Conservation (phyloP, 2,797 vertebrate species). For the Enoplosus armatus region DNA sequence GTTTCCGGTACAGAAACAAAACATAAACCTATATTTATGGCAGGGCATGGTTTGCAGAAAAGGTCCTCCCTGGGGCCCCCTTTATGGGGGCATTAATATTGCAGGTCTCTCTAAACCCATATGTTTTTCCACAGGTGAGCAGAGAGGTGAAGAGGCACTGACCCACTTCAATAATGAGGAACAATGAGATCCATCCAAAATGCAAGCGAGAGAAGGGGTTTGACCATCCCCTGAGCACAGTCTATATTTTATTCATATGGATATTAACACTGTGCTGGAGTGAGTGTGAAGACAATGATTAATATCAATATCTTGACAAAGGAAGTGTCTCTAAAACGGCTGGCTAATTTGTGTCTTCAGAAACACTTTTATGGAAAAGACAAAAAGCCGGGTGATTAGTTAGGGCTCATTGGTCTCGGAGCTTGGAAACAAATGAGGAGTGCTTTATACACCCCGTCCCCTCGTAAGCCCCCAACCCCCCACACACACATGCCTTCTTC, state of each 20-base stretch:
- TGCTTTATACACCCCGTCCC: slow-evolving; percentile 38
- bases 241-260: slow-evolving; percentile 79
- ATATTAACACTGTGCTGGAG: slow-evolving; percentile 65
- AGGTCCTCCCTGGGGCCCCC: slow-evolving; percentile 13
- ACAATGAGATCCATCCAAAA: slow-evolving; percentile 59
- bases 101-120: slow-evolving; percentile 51
- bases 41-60: slow-evolving; percentile 27
- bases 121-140: slow-evolving; percentile 67
- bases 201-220: slow-evolving; percentile 25
- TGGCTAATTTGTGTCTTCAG: slow-evolving; percentile 63
- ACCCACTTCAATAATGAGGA: slow-evolving; percentile 75
- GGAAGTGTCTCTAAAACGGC: slow-evolving; percentile 63
- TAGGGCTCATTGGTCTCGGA: slow-evolving; percentile 68
- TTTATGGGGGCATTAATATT: slow-evolving; percentile 70
- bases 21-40: slow-evolving; percentile 33
- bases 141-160: slow-evolving; percentile 69
- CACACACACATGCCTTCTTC: slow-evolving; percentile 29
- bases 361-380: slow-evolving; percentile 68
- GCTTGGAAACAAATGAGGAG: slow-evolving; percentile 71
- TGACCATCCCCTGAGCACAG: slow-evolving; percentile 51
- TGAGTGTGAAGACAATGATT: slow-evolving; percentile 62
- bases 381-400: slow-evolving; percentile 76
- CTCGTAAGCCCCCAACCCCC: slow-evolving; percentile 39
- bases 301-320: slow-evolving; percentile 67
- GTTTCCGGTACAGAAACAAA: slow-evolving; percentile 23